Conservation (phyloP, 2,888 invertebrate species). For the Leptopterna dolabrata region DNA sequence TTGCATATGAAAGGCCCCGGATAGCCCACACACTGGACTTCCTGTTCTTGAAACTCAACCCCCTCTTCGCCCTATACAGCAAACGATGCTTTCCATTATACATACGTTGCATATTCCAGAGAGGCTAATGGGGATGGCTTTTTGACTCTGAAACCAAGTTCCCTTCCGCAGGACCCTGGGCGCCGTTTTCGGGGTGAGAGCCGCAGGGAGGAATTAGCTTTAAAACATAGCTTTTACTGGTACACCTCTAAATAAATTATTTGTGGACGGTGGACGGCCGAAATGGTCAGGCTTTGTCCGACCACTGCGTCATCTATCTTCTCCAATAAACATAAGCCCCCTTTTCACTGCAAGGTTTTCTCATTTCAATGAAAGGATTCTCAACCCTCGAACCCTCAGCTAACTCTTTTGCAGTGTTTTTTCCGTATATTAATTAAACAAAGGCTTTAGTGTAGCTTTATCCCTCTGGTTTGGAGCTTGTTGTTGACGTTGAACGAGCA, state of each 20-base stretch:
- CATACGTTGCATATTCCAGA: constrained; percentile 54
- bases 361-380: constrained; percentile 24
- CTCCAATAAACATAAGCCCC: constrained; percentile 40
- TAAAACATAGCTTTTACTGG: constrained; percentile 50
- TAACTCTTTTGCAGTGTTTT: constrained; percentile 10
- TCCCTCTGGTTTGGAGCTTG: not conserved
- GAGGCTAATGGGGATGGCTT: constrained; percentile 53
- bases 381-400: not conserved
- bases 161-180: not conserved
- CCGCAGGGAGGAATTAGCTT: constrained; percentile 41
- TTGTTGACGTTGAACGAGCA: too few species aligned
- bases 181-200: constrained; percentile 2
- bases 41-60: constrained; percentile 22
- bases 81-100: constrained; percentile 45
- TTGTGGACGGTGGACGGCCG: not conserved
- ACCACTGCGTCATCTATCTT: constrained; percentile 36
- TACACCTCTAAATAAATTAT: constrained; percentile 52
- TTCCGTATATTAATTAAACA: not conserved
- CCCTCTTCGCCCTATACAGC: not conserved
- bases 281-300: constrained; percentile 35
- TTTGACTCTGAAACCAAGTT: constrained; percentile 37
- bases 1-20: constrained; percentile 45
- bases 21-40: constrained; percentile 42
- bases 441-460: not conserved
- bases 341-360: constrained; percentile 28